phyloP scores from a whole-genome alignment of 35 echinoderm and acorn worm genomes.

The Ophiothrix spiculata region DNA sequence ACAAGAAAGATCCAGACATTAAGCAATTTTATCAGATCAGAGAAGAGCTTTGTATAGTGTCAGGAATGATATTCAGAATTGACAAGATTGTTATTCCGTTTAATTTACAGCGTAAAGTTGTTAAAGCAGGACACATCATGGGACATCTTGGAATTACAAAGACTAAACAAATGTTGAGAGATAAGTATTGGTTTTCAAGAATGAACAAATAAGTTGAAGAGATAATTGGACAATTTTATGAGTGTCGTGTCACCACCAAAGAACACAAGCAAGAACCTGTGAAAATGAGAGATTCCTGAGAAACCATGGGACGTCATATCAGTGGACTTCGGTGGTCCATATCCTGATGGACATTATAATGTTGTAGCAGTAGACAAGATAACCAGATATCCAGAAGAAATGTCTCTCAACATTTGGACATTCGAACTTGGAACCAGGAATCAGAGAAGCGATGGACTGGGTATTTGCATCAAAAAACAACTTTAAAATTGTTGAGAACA shows the following conservation, averaged over 20 bases:
- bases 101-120: conserved; percentile 36
- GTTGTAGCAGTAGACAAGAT: conserved; percentile 36
- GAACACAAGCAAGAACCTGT: conserved; percentile 31
- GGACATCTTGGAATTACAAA: conserved; percentile 58
- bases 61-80: conserved; percentile 37
- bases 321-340: conserved; percentile 36
- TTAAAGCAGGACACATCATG: conserved; percentile 46
- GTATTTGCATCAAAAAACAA: no score
- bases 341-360: conserved; percentile 33
- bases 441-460: no score
- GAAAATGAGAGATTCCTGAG: neutral
- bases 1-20: neutral
- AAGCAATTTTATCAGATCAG: neutral
- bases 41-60: conserved; percentile 36
- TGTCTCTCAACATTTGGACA: neutral
- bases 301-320: conserved; percentile 32
- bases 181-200: conserved; percentile 46
- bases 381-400: conserved; percentile 32
- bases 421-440: conserved; percentile 6
- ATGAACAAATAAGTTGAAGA: conserved; percentile 32
- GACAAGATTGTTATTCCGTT: conserved; percentile 41
- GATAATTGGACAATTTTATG: conserved; percentile 32
- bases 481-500: no score
- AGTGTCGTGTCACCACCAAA: conserved; percentile 28
- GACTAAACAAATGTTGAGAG: conserved; percentile 40